These are phyloP conservation scores for Gnatocerus cornutus DNA, from an alignment of 2,888 invertebrate genomes.

Conservation along the genomic window DNA sequence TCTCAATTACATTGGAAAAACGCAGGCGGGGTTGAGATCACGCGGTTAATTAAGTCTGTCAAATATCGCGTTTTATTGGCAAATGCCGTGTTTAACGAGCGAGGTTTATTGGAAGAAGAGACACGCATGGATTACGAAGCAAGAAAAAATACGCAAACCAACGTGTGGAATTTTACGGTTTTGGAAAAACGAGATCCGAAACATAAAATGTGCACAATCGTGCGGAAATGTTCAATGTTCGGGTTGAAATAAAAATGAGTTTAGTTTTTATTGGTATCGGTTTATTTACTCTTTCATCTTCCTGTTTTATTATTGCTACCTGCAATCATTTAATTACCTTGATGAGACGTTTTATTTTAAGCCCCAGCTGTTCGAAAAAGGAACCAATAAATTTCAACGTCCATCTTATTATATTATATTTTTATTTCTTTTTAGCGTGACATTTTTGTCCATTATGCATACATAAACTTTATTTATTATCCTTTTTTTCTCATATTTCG, in stretches of 20 bases:
- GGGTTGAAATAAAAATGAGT: no score
- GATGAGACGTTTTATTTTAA: no score
- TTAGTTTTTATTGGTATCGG: no score
- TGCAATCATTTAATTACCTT: no score
- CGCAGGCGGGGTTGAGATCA: constrained; percentile 8
- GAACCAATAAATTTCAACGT: background rate
- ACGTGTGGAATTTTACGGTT: background rate
- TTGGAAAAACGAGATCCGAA: background rate
- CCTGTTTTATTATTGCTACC: no score
- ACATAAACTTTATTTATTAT: background rate
- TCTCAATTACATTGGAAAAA: constrained; percentile 39
- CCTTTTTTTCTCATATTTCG: background rate
- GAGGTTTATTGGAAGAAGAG: constrained; percentile 29
- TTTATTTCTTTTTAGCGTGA: background rate
- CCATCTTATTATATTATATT: constrained; percentile 1
- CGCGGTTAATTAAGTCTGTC: constrained; percentile 37
- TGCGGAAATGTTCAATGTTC: no score
- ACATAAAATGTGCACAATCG: no score
- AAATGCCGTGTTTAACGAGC: constrained; percentile 33
- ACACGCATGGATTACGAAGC: constrained; percentile 33
- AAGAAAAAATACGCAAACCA: background rate
- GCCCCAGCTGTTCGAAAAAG: no score
- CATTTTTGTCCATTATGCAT: constrained; percentile 4
- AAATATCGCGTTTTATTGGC: constrained; percentile 36
- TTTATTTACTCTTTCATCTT: no score